phyloP scores from a whole-genome alignment of 2,888 invertebrate species.

The Camponotus fellah region DNA sequence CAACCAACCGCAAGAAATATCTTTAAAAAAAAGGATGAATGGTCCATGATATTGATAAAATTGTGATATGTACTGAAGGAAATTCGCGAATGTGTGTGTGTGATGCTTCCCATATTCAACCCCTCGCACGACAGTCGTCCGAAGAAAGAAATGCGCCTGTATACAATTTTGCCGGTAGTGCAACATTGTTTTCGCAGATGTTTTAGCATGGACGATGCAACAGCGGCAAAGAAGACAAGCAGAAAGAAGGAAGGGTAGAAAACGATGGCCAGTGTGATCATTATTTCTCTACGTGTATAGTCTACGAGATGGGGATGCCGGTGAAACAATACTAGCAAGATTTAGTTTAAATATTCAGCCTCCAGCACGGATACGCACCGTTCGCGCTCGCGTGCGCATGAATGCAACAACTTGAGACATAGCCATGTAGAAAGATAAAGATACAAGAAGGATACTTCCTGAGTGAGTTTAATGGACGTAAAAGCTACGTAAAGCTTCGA shows the following conservation, averaged over 20 bases:
- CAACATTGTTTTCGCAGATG: slow-evolving; percentile 68
- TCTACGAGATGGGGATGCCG: slow-evolving; percentile 58
- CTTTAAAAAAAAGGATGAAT: slow-evolving; percentile 1
- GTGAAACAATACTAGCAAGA: slow-evolving; percentile 78
- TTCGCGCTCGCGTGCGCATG: slow-evolving; percentile 60
- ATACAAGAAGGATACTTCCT: slow-evolving; percentile 25
- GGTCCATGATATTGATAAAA: slow-evolving; percentile 16
- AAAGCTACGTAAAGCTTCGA: slow-evolving; percentile 8
- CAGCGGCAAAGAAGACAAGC: slow-evolving; percentile 15
- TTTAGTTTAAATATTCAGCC: slow-evolving; percentile 82
- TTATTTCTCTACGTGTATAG: slow-evolving; percentile 70
- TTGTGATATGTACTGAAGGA: slow-evolving; percentile 56
- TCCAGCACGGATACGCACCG: slow-evolving; percentile 59
- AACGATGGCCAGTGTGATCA: slow-evolving; percentile 70
- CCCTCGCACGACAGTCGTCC: slow-evolving; percentile 47
- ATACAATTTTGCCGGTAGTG: slow-evolving; percentile 63
- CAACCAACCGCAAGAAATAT: not conserved
- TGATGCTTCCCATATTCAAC: slow-evolving; percentile 55
- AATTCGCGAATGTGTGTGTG: slow-evolving; percentile 58
- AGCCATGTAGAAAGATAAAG: slow-evolving; percentile 62
- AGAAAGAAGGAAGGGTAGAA: slow-evolving; percentile 43
- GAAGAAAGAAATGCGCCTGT: slow-evolving; percentile 61
- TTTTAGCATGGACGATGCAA: slow-evolving; percentile 52
- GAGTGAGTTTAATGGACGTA: slow-evolving; percentile 11
- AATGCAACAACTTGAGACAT: slow-evolving; percentile 59